Evolutionary conservation across 2,888 invertebrate genomes (phyloP), one percentile per base, ranked within the genome.

Genomic region (Lasioglossum pauxillum): DNA sequence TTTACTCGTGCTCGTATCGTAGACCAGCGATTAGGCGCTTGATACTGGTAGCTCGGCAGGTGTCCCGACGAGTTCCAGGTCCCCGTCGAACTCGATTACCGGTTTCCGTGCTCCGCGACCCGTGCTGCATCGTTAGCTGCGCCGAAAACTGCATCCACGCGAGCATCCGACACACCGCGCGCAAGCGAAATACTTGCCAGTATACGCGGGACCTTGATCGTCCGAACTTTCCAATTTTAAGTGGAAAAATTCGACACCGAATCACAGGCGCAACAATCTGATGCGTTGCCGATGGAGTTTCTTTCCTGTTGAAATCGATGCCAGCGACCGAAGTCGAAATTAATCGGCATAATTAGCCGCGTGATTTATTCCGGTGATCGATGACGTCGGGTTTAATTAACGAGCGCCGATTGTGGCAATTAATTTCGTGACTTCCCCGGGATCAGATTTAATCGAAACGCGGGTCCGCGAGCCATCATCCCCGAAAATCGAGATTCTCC

Each of bases 301-400:
- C 60, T 60, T 41, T 2, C 14, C 64, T 31, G 35, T 35, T 41
- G 19, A 14, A 4, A 31, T 53, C 49, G 14, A 75, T 23, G 23
- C 69, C 57, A 14, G 16, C 35, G 38, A 8, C 35, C 49, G 38
- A 69, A 73, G 49, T 69, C 38, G 73, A 83, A 53, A 87, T 87
- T 86, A 76, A 83, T 83, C 83, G 53, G 44, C 44, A 73, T 71
- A 78, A 83, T 78, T 81, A 57, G 38, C 27, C 31, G 41, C 69
- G 46, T 69, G 75, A 87, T 83, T 83, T 78, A 69, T 86, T 69
- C n/a, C 38, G 49, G n/a, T 76, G 76, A 87, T 83, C 78, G 77
- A 83, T 83, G 72, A 46, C 14, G 69, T 23, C 80, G 83, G 41
- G 60, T 83, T 72, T 78, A 78, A 83, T 86, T 87, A 86, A 80